Conservation (phyloP, 2,113 vertebrate genomes). For the Nesoenas mayeri region DNA sequence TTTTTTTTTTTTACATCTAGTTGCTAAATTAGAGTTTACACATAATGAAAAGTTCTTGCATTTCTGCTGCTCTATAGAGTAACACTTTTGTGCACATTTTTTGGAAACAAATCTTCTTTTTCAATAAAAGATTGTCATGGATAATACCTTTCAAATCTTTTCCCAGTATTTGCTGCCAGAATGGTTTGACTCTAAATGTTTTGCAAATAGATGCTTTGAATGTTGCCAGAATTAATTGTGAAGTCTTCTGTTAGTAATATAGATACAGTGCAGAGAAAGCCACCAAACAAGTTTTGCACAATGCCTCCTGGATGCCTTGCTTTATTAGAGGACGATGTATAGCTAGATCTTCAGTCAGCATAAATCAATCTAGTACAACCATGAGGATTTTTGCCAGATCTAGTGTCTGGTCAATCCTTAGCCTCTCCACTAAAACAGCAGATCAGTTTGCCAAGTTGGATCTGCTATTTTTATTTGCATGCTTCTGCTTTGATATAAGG, state of each 20-base stretch:
- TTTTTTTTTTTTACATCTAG: not conserved
- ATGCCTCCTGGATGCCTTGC: not conserved
- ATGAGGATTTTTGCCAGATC: not conserved
- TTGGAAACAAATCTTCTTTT: not conserved
- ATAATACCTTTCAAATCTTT: not conserved
- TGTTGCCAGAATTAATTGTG: not conserved
- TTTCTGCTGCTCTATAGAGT: not conserved
- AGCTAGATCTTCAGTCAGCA: not conserved
- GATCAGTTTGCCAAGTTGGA: constrained; percentile 11
- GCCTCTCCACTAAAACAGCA: not conserved
- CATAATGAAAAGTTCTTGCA: not conserved
- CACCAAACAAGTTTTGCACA: not conserved
- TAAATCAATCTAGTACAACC: not conserved
- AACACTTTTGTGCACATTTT: not conserved
- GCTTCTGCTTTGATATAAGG: not conserved
- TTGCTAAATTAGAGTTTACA: not conserved
- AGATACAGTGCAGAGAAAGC: not conserved
- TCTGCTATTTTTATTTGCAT: not conserved
- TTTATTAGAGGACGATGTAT: not conserved
- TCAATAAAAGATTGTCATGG: not conserved
- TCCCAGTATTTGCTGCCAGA: not conserved
- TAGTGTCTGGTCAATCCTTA: constrained; percentile 22
- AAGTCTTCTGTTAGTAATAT: not conserved
- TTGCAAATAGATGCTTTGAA: not conserved
- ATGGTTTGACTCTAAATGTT: not conserved